phyloP scores from a whole-genome alignment of 2,797 vertebrate genomes.

The Salarias fasciatus region DNA sequence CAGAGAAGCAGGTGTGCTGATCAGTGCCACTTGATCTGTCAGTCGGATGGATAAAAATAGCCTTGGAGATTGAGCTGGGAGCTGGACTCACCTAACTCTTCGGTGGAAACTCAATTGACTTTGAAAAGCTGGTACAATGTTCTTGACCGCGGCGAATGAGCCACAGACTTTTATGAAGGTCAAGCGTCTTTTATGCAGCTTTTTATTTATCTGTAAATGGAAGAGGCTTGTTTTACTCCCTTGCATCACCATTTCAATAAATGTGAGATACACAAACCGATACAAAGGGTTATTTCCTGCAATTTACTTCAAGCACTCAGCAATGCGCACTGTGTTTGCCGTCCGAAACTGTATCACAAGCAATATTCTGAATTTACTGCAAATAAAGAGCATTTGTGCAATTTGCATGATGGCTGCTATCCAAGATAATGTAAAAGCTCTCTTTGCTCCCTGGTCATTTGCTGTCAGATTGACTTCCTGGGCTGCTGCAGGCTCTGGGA shows the following conservation, averaged over 20 bases:
- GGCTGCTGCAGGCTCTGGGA: conserved; percentile 31
- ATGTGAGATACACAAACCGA: neutral
- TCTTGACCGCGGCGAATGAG: conserved; percentile 62
- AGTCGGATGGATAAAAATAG: conserved; percentile 81
- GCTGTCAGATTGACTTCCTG: conserved; percentile 44
- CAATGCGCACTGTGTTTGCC: neutral
- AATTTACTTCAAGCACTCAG: neutral
- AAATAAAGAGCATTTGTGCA: neutral
- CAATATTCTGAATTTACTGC: neutral
- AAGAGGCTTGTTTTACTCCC: conserved; percentile 3
- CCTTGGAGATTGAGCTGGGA: conserved; percentile 73
- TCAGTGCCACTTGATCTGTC: conserved; percentile 81
- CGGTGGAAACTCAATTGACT: conserved; percentile 73
- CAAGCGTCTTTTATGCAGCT: conserved; percentile 37
- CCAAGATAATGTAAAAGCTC: conserved; percentile 1
- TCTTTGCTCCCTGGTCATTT: conserved; percentile 34
- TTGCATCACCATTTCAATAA: no score
- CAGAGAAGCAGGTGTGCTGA: conserved; percentile 79
- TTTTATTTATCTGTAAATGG: conserved; percentile 16
- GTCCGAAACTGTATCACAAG: neutral
- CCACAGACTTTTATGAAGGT: conserved; percentile 68
- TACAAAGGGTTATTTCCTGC: neutral
- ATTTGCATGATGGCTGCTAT: conserved; percentile 7
- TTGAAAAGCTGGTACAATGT: conserved; percentile 64
- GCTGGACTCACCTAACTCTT: conserved; percentile 57